Evolutionary conservation across 2,113 vertebrate species (phyloP), one percentile per base, ranked within the genome.

Genomic region (Ophiodon elongatus): DNA sequence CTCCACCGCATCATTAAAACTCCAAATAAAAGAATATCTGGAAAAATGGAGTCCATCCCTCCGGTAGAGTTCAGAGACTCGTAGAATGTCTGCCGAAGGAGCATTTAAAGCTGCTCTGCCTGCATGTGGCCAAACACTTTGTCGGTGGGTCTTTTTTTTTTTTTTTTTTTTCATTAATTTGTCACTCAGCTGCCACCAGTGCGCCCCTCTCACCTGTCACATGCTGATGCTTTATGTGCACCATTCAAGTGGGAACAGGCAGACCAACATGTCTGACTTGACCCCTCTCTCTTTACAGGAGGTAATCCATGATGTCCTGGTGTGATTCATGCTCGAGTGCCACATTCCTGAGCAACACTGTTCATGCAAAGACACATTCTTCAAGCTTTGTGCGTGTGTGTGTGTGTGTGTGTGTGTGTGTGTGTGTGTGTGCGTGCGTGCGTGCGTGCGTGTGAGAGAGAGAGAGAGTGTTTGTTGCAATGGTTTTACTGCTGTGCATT

Each of bases 321-420:
- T 66, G 82, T 91, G 86, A 88, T 91, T 93, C 85, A 88, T 89
- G 88, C 47, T 8, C 0, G 2, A 83, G 81, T 54, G 63, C 54
- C 65, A 80, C 91, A 90, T 93, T 93, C 82, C 82, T 85, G 63
- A 72, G 43, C 79, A 43, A 39, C 68, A 29, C n/a, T 8, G 57
- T 73, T 87, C 84, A 75, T 83, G 85, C 82, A 89, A 92, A 91
- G 86, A 91, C 87, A 73, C 80, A 89, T 86, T 72, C 87, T 80
- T 76, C 13, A 23, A 54, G 39, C 62, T 27, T 52, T 72, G 65
- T 77, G 21, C 31, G 27, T 7, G 39, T 69, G 43, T 25, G 29
- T 73, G 8, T 64, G 41, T 65, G 35, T 27, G 64, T 67, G 65
- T 72, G 43, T 63, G 43, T 59, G 31, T 66, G 35, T 23, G 25